Evolutionary conservation across 2,113 vertebrate species (phyloP).

Genomic region (Gallinago undulata): DNA sequence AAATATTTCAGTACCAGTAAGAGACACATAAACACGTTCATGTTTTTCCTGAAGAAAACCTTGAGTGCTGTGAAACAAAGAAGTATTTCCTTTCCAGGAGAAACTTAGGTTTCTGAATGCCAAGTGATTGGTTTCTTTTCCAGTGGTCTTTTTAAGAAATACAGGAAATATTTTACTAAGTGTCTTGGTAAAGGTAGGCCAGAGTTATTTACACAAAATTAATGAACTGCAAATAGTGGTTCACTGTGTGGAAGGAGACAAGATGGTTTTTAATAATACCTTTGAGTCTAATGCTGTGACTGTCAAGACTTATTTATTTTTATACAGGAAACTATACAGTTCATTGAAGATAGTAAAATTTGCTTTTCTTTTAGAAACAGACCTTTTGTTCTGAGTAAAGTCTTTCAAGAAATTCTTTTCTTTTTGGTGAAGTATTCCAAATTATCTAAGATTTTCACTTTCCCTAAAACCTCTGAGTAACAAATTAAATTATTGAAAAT

Average conservation of each 20-base stretch:
- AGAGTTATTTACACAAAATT: not conserved
- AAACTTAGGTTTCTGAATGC: not conserved
- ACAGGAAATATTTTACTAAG: not conserved
- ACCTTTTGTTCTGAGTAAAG: not conserved
- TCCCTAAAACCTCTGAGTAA: not conserved
- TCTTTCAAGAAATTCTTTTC: accelerated
- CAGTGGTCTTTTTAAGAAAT: not conserved
- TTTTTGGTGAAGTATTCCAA: not conserved
- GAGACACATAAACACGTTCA: not conserved
- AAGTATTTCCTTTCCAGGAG: not conserved
- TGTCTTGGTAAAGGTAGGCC: not conserved
- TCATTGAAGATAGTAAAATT: not conserved
- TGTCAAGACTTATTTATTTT: not conserved
- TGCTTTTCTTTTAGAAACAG: not conserved
- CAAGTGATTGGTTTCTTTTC: not conserved
- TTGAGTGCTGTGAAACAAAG: not conserved
- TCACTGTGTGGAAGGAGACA: not conserved
- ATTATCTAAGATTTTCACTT: not conserved
- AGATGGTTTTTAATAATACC: not conserved
- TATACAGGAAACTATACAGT: not conserved
- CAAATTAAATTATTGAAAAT: not conserved
- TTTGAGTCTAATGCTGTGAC: not conserved
- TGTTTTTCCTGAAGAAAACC: not conserved
- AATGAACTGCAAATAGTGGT: not conserved
- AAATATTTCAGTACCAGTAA: not conserved